phyloP scores from a whole-genome alignment of 2,797 vertebrate genomes.

The Oreochromis mossambicus region DNA sequence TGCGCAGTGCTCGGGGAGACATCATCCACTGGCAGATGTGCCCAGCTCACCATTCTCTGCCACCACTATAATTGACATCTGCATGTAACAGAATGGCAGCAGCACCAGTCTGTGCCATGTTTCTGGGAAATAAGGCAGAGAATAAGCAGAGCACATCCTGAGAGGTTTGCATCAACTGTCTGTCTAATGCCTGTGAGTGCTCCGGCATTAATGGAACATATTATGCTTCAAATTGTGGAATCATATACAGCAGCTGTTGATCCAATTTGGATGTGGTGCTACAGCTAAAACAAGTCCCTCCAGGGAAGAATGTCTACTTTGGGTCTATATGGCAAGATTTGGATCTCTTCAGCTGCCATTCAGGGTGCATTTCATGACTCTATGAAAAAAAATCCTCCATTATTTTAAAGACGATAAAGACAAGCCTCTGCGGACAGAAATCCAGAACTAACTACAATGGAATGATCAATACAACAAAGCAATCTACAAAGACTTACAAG shows the following conservation, averaged over 20 bases:
- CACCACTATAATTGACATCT: slow-evolving; percentile 73
- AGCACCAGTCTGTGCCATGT: slow-evolving; percentile 64
- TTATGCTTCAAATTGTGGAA: slow-evolving; percentile 77
- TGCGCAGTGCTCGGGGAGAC: slow-evolving; percentile 50
- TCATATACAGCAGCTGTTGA: slow-evolving; percentile 80
- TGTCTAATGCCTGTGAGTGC: slow-evolving; percentile 70
- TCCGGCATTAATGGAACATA: slow-evolving; percentile 75
- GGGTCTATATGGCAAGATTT: slow-evolving; percentile 34
- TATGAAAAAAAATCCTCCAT: slow-evolving; percentile 26
- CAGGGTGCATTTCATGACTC: slow-evolving; percentile 38
- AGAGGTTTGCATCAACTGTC: slow-evolving; percentile 71
- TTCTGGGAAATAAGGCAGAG: slow-evolving; percentile 65
- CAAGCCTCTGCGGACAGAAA: slow-evolving; percentile 39
- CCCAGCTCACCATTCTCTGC: slow-evolving; percentile 67
- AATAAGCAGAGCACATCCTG: slow-evolving; percentile 74
- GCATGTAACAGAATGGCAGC: slow-evolving; percentile 72
- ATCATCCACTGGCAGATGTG: slow-evolving; percentile 68
- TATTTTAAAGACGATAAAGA: slow-evolving; percentile 44
- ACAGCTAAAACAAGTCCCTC: slow-evolving; percentile 66
- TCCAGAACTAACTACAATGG: slow-evolving; percentile 33
- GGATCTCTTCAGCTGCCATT: slow-evolving; percentile 31
- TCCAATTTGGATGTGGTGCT: slow-evolving; percentile 67
- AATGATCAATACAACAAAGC: slow-evolving; percentile 59
- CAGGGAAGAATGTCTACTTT: slow-evolving; percentile 43
- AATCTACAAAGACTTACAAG: slow-evolving; percentile 35